phyloP scores from a whole-genome alignment of 1,140 invertebrate genomes.

The Drosophila ambigua region DNA sequence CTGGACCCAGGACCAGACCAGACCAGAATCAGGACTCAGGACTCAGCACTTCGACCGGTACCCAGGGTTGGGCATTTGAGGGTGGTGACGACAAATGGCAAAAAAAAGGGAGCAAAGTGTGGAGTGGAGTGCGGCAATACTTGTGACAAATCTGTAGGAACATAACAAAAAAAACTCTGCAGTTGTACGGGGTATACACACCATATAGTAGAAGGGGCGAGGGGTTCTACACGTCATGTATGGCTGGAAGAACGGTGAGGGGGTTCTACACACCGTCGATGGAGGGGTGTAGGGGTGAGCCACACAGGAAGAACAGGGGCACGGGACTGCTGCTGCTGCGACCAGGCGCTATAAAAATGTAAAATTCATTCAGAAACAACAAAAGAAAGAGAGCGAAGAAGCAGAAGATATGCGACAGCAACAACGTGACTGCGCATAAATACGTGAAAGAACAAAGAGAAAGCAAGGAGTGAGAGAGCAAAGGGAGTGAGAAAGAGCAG shows the following conservation, averaged over 20 bases:
- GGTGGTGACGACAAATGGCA: constrained; percentile 71
- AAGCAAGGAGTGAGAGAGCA: background rate
- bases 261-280: constrained; percentile 25
- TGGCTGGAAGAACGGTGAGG: background rate
- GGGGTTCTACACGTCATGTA: constrained; percentile 30
- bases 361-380: constrained; percentile 71
- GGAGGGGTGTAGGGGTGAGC: background rate
- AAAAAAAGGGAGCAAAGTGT: constrained; percentile 28
- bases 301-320: constrained; percentile 17
- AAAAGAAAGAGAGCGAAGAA: constrained; percentile 31
- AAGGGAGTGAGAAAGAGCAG: background rate
- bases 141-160: constrained; percentile 71
- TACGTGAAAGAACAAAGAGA: constrained; percentile 60
- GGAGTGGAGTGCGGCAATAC: constrained; percentile 69
- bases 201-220: background rate
- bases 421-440: constrained; percentile 79
- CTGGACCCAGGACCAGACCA: background rate
- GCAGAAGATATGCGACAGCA: constrained; percentile 47
- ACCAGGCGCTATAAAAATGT: constrained; percentile 71
- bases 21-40: too few species aligned
- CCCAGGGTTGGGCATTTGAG: constrained; percentile 12
- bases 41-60: background rate
- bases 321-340: constrained; percentile 2
- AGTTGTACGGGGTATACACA: constrained; percentile 41
- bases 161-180: constrained; percentile 30